Evolutionary conservation across 1,140 invertebrate genomes (phyloP).

Genomic region (Drosophila melanogaster): DNA sequence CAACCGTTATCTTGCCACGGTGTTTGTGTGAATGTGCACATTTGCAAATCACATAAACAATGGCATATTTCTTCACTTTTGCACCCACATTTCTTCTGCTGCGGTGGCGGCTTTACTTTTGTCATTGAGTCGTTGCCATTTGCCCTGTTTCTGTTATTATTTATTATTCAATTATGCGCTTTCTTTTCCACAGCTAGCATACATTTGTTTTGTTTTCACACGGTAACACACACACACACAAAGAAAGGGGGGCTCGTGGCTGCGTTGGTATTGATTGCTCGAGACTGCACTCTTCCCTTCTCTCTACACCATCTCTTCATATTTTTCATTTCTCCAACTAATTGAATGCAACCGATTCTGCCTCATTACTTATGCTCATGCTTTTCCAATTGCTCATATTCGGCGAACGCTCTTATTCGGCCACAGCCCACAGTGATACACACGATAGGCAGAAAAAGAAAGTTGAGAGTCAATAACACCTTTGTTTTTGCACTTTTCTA

Average conservation of each 20-base stretch:
- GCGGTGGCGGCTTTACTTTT: constrained; percentile 55
- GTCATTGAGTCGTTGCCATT: constrained; percentile 65
- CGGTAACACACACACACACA: constrained; percentile 15
- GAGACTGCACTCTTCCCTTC: constrained; percentile 42
- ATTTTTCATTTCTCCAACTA: constrained; percentile 45
- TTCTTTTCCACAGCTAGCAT: constrained; percentile 64
- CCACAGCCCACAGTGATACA: constrained; percentile 32
- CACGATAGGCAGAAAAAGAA: constrained; percentile 62
- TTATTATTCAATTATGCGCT: constrained; percentile 82
- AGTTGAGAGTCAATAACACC: constrained; percentile 68
- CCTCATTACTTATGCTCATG: constrained; percentile 46
- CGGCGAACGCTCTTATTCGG: constrained; percentile 2
- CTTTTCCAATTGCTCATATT: constrained; percentile 43
- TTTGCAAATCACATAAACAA: constrained; percentile 77
- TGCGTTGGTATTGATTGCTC: constrained; percentile 71
- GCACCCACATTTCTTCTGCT: constrained; percentile 44
- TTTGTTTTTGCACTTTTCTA: constrained; percentile 75
- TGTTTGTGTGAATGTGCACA: constrained; percentile 24
- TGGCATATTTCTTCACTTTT: constrained; percentile 66
- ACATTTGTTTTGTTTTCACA: constrained; percentile 78
- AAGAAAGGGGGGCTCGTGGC: constrained; percentile 44
- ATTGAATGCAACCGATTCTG: constrained; percentile 27
- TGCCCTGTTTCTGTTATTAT: constrained; percentile 76
- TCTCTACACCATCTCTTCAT: constrained; percentile 8
- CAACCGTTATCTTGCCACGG: constrained; percentile 56